A percentile compares a stretch with the other conserved stretches of the same genome.
These are phyloP conservation scores for Oreochromis tanganicae DNA, from an alignment of 2,113 vertebrate species.

Conservation along the genomic window DNA sequence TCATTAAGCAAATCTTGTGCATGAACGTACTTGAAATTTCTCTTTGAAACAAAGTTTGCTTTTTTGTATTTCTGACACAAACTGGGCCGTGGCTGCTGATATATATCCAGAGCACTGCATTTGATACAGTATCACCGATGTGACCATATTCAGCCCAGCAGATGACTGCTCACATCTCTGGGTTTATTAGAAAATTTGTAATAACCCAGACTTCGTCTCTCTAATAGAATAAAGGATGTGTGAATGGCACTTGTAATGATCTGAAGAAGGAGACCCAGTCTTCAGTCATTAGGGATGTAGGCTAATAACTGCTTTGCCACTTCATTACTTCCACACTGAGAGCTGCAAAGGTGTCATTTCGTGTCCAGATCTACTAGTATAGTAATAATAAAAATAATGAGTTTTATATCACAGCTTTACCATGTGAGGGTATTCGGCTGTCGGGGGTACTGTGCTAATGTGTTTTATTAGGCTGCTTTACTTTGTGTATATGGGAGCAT, in stretches of 20 bases:
- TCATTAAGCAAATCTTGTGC: not conserved
- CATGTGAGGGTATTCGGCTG: not conserved
- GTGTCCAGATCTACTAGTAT: not conserved
- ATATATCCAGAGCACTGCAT: not conserved
- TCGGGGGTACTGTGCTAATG: not conserved
- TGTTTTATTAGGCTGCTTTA: not conserved
- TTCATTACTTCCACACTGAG: not conserved
- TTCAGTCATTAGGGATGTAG: not conserved
- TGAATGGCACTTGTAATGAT: not conserved
- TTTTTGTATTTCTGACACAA: not conserved
- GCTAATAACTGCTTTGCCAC: not conserved
- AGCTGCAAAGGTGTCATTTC: not conserved
- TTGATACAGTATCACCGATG: not conserved
- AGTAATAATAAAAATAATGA: not conserved
- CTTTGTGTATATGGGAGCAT: not conserved
- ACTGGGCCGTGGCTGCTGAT: not conserved
- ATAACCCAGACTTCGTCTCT: not conserved
- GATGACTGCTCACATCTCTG: not conserved
- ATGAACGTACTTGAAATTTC: not conserved
- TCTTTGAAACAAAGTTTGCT: not conserved
- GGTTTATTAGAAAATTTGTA: not conserved
- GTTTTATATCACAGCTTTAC: not conserved
- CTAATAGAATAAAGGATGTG: not conserved
- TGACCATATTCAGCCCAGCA: not conserved
- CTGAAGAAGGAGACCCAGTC: not conserved